Evolutionary conservation across 35 echinoderm and acorn worm genomes (phyloP).

Genomic region (Hemicentrotus pulcherrimus): DNA sequence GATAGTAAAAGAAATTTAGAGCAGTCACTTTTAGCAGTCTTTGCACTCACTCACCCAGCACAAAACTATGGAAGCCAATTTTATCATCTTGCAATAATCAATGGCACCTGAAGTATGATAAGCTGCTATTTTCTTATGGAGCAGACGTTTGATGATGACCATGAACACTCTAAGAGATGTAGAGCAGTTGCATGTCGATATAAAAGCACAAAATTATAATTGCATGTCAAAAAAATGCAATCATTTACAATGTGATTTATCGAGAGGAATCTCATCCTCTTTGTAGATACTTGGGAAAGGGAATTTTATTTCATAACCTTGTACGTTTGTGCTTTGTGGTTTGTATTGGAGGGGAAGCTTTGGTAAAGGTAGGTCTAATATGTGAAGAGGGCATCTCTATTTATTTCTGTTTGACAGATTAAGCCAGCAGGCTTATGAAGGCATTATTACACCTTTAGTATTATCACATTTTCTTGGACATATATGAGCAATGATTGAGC

Average conservation of each 20-base stretch:
- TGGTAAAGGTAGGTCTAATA: background rate
- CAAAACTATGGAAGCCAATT: background rate
- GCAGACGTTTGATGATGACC: background rate
- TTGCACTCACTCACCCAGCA: background rate
- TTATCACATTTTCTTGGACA: background rate
- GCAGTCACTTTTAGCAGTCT: background rate
- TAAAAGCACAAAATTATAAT: background rate
- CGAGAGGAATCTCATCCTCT: background rate
- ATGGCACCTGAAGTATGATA: background rate
- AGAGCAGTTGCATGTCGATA: constrained; percentile 9
- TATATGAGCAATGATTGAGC: background rate
- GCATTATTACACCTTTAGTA: background rate
- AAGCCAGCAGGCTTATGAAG: background rate
- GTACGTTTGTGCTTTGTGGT: background rate
- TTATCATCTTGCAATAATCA: constrained; percentile 19
- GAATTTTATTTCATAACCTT: background rate
- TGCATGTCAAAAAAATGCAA: background rate
- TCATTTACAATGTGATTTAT: background rate
- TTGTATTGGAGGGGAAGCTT: background rate
- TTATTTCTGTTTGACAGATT: background rate
- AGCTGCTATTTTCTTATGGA: background rate
- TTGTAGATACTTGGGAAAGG: background rate
- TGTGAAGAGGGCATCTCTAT: background rate
- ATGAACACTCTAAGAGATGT: background rate
- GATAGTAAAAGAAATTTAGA: background rate